A percentile compares a stretch with the other conserved stretches of the same genome.
Evolutionary conservation across 2,113 vertebrate species (phyloP).

Genomic region (Gnathochromis pfefferi): DNA sequence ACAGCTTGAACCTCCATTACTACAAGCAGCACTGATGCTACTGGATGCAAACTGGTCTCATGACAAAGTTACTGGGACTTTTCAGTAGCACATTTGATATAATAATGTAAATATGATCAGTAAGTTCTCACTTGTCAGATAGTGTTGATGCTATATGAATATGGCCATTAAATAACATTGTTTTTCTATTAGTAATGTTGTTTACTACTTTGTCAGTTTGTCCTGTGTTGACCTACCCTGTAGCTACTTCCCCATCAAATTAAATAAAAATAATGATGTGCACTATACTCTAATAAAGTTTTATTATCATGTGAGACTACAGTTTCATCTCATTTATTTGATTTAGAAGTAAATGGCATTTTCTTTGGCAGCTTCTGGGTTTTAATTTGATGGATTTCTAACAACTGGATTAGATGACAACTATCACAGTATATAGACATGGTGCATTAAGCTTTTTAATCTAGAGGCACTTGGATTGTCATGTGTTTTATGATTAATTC

Average conservation of each 20-base stretch:
- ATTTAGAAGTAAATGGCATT: not conserved
- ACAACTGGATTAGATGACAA: not conserved
- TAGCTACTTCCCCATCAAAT: not conserved
- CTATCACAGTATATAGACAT: not conserved
- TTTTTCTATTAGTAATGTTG: constrained; percentile 28
- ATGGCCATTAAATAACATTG: not conserved
- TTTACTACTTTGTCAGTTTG: constrained; percentile 34
- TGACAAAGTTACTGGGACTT: not conserved
- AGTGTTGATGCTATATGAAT: not conserved
- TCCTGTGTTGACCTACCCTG: not conserved
- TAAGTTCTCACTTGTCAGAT: not conserved
- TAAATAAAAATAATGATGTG: constrained; percentile 7
- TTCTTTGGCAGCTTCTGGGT: not conserved
- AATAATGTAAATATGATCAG: constrained; percentile 31
- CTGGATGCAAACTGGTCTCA: not conserved
- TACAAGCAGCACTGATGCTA: not conserved
- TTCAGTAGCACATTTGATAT: constrained; percentile 20
- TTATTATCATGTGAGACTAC: not conserved
- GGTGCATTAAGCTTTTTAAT: not conserved
- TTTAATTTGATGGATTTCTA: not conserved
- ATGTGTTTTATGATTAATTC: not conserved
- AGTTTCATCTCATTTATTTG: not conserved
- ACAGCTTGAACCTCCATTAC: constrained; percentile 67
- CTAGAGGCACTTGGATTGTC: not conserved
- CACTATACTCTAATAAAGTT: constrained; percentile 46